These are phyloP conservation scores for Metopia argyrocephala DNA, from an alignment of 2,888 invertebrate species.

Conservation along the genomic window DNA sequence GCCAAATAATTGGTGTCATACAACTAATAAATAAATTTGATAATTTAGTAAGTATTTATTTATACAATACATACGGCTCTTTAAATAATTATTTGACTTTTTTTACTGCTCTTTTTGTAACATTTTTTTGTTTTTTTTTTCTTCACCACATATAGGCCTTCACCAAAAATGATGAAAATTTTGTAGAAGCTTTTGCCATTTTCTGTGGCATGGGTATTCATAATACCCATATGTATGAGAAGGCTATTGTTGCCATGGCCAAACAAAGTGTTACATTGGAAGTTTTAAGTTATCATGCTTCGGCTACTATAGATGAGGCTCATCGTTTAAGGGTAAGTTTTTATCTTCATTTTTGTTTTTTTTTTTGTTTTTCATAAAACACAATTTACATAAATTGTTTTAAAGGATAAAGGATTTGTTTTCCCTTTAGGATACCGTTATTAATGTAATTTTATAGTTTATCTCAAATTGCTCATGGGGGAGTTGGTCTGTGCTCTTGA, in stretches of 20 bases:
- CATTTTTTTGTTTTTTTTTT: background rate
- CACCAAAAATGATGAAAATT: conserved; percentile 97
- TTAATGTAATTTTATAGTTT: conserved; percentile 43
- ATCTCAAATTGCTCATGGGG: background rate
- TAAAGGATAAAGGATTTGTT: background rate
- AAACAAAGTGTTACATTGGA: conserved; percentile 97
- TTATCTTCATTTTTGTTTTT: background rate
- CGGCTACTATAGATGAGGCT: conserved; percentile 93
- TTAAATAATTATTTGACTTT: background rate
- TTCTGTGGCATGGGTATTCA: conserved; percentile 99
- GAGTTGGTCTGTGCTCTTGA: background rate
- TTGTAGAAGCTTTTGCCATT: conserved; percentile 97
- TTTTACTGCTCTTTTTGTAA: background rate
- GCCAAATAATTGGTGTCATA: conserved; percentile 95
- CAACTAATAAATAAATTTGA: conserved; percentile 96
- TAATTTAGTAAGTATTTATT: conserved; percentile 80
- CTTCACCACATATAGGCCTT: conserved; percentile 80
- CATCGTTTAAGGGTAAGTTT: conserved; percentile 88
- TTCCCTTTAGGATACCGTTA: background rate
- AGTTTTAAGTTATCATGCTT: conserved; percentile 95
- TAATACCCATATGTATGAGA: conserved; percentile 98
- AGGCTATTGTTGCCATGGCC: conserved; percentile 96
- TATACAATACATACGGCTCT: background rate
- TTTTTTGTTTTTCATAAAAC: background rate
- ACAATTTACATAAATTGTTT: background rate